Base-by-base conservation (phyloP, 2,113 vertebrate species). In the Trochalopteron elliotii region DNA sequence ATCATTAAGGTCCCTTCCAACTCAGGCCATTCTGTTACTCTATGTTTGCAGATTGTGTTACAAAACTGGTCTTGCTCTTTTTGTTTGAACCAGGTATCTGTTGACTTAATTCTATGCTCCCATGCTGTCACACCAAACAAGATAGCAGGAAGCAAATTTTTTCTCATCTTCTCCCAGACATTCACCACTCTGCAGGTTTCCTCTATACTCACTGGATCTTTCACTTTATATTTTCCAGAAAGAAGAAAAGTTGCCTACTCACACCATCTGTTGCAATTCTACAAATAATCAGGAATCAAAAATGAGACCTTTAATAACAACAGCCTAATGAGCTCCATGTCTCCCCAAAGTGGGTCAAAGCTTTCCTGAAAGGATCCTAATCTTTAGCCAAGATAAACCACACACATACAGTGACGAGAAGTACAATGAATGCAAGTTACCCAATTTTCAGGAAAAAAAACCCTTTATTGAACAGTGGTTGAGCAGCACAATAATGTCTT, bases 141-240 rank as follows among this genome's bases (percentile, higher is more conserved):
- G n/a, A 53, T 7, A 2, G 18, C 18, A 91, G 81, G 35, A 30
- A 74, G 63, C 61, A 0, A 3, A 12, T 56, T 93, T 57, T 69
- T 57, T 39, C 37, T 83, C 14, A 12, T 35, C 59, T 83, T 72
- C 71, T 90, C 45, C 6, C 55, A 83, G 45, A 7, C 5, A 19
- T 49, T 77, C 55, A 12, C 30, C 45, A 55, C 11, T 59, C 52
- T 69, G 15, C 28, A 84, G 13, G 24, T 82, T 52, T 59, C 49
- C 84, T 57, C 39, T 74, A 3, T 37, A 33, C 56, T 64, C 1
- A 0, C 14, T 0, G 1, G 9, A 23, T 53, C 23, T 35, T 84
- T 35, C 25, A 37, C 9, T 67, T 56, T 18, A 16, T 7, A 1
- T 59, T 75, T 83, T 71, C 39, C 33, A 89, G 39, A 63, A 75